phyloP scores from a whole-genome alignment of 1,140 invertebrate species.

The Wiebesia pumilae region DNA sequence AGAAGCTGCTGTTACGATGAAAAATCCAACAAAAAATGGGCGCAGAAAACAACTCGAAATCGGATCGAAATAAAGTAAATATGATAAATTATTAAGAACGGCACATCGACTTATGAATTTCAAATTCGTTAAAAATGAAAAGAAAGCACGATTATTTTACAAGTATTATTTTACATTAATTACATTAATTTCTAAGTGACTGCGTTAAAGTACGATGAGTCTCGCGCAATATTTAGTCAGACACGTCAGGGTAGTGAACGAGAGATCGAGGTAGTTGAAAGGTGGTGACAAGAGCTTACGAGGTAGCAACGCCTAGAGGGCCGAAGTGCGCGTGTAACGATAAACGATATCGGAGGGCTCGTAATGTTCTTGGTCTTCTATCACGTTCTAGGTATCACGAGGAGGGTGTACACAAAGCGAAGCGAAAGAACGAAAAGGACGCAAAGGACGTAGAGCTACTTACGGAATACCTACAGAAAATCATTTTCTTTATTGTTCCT shows the following conservation, averaged over 20 bases:
- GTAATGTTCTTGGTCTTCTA: background rate
- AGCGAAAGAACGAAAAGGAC: background rate
- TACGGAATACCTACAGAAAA: background rate
- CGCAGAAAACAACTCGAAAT: background rate
- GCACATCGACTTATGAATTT: too few relatives aligned
- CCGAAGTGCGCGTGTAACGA: background rate
- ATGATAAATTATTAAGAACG: too few relatives aligned
- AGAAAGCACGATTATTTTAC: too few relatives aligned
- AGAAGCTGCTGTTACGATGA: too few relatives aligned
- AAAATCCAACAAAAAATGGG: background rate
- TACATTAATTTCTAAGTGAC: too few relatives aligned
- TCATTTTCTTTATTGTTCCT: background rate
- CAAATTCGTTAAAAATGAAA: too few relatives aligned
- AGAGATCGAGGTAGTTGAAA: background rate
- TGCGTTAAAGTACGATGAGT: background rate
- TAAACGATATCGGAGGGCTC: background rate
- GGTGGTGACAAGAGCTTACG: background rate
- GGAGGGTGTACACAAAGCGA: background rate
- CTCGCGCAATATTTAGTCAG: background rate
- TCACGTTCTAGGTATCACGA: too few relatives aligned
- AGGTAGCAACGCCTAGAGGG: background rate
- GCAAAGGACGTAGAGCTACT: background rate
- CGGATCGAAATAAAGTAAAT: background rate
- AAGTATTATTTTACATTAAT: too few relatives aligned
- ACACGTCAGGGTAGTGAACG: background rate